These are phyloP conservation scores for Myotis yumanensis DNA, from an alignment of 2,113 vertebrate genomes.

Conservation along the genomic window DNA sequence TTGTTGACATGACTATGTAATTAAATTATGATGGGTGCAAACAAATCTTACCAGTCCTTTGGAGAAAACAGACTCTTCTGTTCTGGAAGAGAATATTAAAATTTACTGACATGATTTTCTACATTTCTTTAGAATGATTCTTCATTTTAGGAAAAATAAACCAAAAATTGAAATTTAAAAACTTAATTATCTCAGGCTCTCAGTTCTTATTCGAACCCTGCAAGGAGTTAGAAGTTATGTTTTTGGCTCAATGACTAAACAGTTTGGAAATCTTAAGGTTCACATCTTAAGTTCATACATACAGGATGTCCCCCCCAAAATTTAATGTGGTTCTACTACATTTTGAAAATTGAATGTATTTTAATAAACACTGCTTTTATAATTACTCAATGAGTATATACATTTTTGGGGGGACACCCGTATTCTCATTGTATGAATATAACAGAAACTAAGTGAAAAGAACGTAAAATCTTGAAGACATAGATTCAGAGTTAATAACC, in stretches of 20 bases:
- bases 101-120: constrained; percentile 57
- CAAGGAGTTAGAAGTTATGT: not conserved
- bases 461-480: constrained; percentile 53
- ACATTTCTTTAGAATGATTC: constrained; percentile 40
- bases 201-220: constrained; percentile 23
- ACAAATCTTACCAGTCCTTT: constrained; percentile 94
- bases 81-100: constrained; percentile 84
- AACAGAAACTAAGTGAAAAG: constrained; percentile 40
- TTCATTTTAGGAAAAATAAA: constrained; percentile 47
- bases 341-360: too few species aligned
- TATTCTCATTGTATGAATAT: constrained; percentile 17
- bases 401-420: too few species aligned
- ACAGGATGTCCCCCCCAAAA: not conserved
- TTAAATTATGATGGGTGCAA: constrained; percentile 52
- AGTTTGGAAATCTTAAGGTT: constrained; percentile 47
- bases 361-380: too few species aligned
- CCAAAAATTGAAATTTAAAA: constrained; percentile 44
- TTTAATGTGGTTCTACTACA: too few species aligned
- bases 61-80: constrained; percentile 91
- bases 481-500: constrained; percentile 50
- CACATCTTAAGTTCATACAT: constrained; percentile 8
- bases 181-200: constrained; percentile 5
- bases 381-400: too few species aligned
- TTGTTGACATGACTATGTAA: not conserved
- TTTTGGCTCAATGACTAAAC: constrained; percentile 13